Base-by-base conservation (phyloP, 1,140 invertebrate genomes). In the Cyphomyrmex costatus region DNA sequence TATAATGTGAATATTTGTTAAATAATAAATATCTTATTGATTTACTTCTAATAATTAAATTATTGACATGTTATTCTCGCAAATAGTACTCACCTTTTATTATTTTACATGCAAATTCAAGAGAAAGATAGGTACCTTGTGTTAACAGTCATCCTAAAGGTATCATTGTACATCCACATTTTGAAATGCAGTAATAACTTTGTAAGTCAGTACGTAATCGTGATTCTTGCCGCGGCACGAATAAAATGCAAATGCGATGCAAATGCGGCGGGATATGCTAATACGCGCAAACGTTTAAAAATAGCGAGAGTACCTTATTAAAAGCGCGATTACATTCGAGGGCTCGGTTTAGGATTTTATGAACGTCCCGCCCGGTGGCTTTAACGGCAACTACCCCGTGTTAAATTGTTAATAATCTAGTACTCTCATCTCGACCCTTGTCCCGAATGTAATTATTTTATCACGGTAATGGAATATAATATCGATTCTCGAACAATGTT, bases 191-290 rank as follows among this genome's bases (percentile, higher is more conserved):
- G 85, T 79, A 84, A 89, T 89, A 90, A 89, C 53, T 90, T 87
- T 74, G 66, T 53, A 87, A 84, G 70, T 68, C 51, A 70, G 30
- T 68, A 49, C 56, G 66, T 84, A 87, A 89, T 90, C 85, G 88
- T 84, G 88, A 89, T 80, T 60, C 49, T 61, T 42, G 68, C 66
- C 61, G 86, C 63, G 46, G 53, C 46, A 53, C 60, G 49, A 61
- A 58, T 87, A 90, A 90, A 80, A 89, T 90, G 89, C 79, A 90
- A 90, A 90, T 90, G 74, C 65, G 36, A 90, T 90, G 89, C 88
- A 90, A 90, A 90, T 90, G 56, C 42, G 49, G 12, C 3, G 68
- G 61, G 71, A 63, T 90, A 89, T 90, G 88, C 79, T 90, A 90
- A 90, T 87, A 65, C 86, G 56, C 24, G 86, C 53, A 90, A 89